Base-by-base conservation (phyloP, 2,888 invertebrate genomes). In the Thyatira batis region DNA sequence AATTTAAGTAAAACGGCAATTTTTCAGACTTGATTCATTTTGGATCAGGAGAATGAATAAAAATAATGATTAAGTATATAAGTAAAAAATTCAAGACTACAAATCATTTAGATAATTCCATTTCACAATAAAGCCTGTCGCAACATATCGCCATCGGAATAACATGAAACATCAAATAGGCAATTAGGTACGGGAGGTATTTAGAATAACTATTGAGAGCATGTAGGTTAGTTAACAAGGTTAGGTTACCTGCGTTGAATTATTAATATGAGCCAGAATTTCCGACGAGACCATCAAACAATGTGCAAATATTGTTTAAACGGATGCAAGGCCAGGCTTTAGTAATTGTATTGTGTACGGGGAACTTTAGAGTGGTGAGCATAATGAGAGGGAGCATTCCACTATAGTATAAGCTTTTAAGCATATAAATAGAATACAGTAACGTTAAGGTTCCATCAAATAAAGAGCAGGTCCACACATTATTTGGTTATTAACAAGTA, bases 301-400 rank as follows among this genome's bases (percentile, higher is more conserved):
- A 63, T 54, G 54, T 65, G 54, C 51, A 54, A 59, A 39, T 52
- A 45, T 58, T 60, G 61, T 60, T 64, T 61, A 57, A 65, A 54
- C 60, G 64, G 68, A 62, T 66, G 62, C 60, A 52, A 63, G 69
- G 65, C 62, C 71, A 67, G 65, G 68, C 60, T 58, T 62, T 61
- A 50, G 59, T 73, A 70, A 74, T 73, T 71, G 61, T 67, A 67
- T 67, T 72, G 65, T 65, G 55, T 63, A 57, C 55, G 51, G 63
- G 59, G 55, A 64, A 64, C 63, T 63, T 58, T 52, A 51, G 54
- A 49, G 65, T 57, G 57, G 53, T 60, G 52, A 49, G 48, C 61
- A 70, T 68, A 73, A 73, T 76, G 58, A 62, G 64, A 53, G 67
- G 63, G 63, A 52, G 67, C 62, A 60, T 69, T 64, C 67, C 57